These are phyloP conservation scores for Brachirus orientalis DNA, from an alignment of 2,113 vertebrate genomes.

Conservation along the genomic window DNA sequence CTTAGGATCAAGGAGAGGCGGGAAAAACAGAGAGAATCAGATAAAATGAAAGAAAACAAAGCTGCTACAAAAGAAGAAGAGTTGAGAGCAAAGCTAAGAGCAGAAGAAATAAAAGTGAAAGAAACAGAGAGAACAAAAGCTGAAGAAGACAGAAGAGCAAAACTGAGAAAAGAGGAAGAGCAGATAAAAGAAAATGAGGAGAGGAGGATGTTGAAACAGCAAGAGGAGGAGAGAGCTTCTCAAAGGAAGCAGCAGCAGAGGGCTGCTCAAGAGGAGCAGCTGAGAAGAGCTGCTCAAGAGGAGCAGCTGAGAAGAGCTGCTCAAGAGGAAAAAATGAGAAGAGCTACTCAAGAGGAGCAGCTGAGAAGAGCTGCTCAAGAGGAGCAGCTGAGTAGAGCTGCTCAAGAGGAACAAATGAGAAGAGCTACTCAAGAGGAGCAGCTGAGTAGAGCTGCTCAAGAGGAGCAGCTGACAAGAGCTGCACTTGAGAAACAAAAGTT, in stretches of 20 bases:
- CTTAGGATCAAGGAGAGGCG: constrained; percentile 45
- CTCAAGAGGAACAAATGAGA: constrained; percentile 4
- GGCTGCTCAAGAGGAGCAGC: background rate
- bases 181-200: background rate
- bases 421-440: background rate
- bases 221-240: constrained; percentile 6
- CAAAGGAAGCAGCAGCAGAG: background rate
- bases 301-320: background rate
- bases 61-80: constrained; percentile 18
- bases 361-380: background rate
- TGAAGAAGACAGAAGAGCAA: constrained; percentile 11
- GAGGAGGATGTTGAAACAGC: background rate
- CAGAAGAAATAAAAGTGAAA: constrained; percentile 19
- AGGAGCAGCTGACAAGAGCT: background rate
- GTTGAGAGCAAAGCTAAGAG: constrained; percentile 16
- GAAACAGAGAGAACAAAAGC: constrained; percentile 9
- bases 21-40: constrained; percentile 57
- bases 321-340: background rate
- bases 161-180: constrained; percentile 19
- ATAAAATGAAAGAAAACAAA: constrained; percentile 31
- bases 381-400: background rate
- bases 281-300: background rate
- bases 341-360: background rate
- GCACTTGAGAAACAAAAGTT: background rate
- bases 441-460: constrained; percentile 1